phyloP scores from a whole-genome alignment of 2,888 invertebrate species.

The Zelleria hepariella region DNA sequence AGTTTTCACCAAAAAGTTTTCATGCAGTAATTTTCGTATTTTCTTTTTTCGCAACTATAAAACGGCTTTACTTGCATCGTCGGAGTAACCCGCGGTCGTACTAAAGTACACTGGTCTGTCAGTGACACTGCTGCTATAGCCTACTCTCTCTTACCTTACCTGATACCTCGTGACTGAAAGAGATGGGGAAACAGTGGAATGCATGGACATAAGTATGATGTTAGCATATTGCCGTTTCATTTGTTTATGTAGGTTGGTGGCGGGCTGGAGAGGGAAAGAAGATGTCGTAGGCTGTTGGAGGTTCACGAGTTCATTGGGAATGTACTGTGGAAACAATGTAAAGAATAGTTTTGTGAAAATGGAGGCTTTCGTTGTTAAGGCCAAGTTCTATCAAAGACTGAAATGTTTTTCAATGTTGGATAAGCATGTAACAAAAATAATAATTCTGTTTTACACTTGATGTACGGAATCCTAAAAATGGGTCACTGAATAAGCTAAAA shows the following conservation, averaged over 20 bases:
- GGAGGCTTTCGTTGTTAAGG: constrained; percentile 61
- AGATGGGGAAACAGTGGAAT: constrained; percentile 47
- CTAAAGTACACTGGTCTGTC: constrained; percentile 45
- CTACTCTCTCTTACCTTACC: constrained; percentile 35
- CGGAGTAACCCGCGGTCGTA: constrained; percentile 4
- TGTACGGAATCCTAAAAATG: no score
- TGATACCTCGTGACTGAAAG: constrained; percentile 20
- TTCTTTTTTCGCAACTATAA: not conserved
- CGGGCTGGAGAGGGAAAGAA: constrained; percentile 28
- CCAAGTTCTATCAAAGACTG: no score
- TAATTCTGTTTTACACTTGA: no score
- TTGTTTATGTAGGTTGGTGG: constrained; percentile 22
- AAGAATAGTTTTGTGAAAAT: constrained; percentile 48
- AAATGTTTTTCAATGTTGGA: no score
- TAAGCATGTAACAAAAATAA: no score
- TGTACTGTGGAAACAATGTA: constrained; percentile 41
- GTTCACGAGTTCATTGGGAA: constrained; percentile 51
- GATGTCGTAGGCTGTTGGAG: constrained; percentile 34
- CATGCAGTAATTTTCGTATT: not conserved
- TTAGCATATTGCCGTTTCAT: constrained; percentile 40
- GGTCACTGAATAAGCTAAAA: no score
- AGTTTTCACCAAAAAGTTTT: not conserved
- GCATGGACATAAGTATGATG: constrained; percentile 42
- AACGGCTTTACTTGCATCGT: not conserved
- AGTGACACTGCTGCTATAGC: constrained; percentile 59